Conservation (phyloP, 23 tunicate genomes). For the Ciona savignyi region DNA sequence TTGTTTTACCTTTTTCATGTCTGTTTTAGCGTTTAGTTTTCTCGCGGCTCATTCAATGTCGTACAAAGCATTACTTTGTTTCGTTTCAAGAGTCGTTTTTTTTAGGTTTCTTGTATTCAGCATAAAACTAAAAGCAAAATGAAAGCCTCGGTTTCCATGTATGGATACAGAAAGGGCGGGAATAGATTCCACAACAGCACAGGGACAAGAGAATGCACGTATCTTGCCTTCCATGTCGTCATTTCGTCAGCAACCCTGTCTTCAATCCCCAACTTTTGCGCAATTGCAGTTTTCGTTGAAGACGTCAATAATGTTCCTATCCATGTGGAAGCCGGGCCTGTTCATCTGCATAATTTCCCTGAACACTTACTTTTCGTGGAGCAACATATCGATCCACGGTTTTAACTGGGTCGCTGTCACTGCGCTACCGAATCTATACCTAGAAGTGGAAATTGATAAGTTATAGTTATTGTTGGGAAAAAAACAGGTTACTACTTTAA, state of each 20-base stretch:
- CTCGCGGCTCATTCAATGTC: too few relatives aligned
- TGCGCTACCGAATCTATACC: slow-evolving; percentile 18
- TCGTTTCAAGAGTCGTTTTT: too few relatives aligned
- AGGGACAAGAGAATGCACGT: not conserved
- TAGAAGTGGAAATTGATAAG: not conserved
- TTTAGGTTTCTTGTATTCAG: not conserved
- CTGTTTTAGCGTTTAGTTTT: too few relatives aligned
- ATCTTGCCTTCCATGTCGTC: not conserved
- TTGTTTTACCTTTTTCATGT: too few relatives aligned
- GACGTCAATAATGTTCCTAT: slow-evolving; percentile 1
- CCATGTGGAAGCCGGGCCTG: not conserved
- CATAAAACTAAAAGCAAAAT: too few relatives aligned
- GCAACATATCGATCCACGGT: slow-evolving; percentile 12
- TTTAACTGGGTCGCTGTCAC: not conserved
- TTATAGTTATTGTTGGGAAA: not conserved
- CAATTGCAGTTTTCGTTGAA: slow-evolving; percentile 21
- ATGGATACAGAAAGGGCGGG: not conserved
- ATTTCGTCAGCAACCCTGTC: not conserved
- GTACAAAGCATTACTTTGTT: too few relatives aligned
- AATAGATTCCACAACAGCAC: not conserved
- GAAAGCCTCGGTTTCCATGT: too few relatives aligned
- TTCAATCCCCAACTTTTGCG: slow-evolving; percentile 7
- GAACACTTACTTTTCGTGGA: slow-evolving; percentile 9
- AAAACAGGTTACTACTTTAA: too few relatives aligned
- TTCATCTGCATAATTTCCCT: not conserved